Conservation (phyloP, 1,140 invertebrate genomes). For the Calephelis nemesis region DNA sequence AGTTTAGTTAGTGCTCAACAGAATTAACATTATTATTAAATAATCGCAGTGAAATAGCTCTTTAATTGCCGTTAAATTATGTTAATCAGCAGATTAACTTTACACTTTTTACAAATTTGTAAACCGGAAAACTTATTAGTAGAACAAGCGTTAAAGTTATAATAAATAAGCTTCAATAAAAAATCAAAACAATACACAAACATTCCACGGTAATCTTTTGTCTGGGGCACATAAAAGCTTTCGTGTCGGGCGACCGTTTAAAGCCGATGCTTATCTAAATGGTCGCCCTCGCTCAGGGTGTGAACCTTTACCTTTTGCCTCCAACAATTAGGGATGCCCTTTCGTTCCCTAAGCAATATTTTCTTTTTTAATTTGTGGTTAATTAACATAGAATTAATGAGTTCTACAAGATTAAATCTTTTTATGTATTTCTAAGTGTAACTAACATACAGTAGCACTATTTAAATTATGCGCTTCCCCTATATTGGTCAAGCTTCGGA, state of each 20-base stretch:
- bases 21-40: too few species aligned
- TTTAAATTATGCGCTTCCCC: too few species aligned
- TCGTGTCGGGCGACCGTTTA: slow-evolving; percentile 52
- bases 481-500: too few species aligned
- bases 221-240: slow-evolving; percentile 48
- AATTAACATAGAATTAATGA: not conserved
- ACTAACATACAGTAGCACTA: too few species aligned
- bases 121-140: too few species aligned
- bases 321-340: slow-evolving; percentile 30
- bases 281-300: slow-evolving; percentile 43
- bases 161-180: slow-evolving; percentile 11
- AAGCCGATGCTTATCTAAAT: slow-evolving; percentile 60
- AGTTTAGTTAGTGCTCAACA: too few species aligned
- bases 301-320: slow-evolving; percentile 55
- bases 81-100: slow-evolving; percentile 1
- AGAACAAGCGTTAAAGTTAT: not conserved
- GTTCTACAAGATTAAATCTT: not conserved
- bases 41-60: too few species aligned
- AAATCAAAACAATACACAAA: slow-evolving; percentile 21
- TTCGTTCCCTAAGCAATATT: slow-evolving; percentile 19
- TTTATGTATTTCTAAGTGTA: not conserved
- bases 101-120: not conserved
- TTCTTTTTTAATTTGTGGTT: not conserved
- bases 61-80: too few species aligned
- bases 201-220: slow-evolving; percentile 39